phyloP scores from a whole-genome alignment of 1,140 invertebrate species.

The Diabrotica undecimpunctata region DNA sequence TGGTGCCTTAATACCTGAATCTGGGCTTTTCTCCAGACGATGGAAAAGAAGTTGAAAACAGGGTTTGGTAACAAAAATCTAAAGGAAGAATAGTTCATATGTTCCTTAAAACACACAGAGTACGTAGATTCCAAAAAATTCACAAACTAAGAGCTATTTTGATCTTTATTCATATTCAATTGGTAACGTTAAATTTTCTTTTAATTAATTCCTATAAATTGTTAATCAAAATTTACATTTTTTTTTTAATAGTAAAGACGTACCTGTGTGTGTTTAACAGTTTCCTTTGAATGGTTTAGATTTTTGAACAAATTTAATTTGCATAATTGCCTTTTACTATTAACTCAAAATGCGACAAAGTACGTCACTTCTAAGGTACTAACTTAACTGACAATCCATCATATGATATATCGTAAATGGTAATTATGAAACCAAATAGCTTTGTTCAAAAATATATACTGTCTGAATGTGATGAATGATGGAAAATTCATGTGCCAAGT shows the following conservation, averaged over 20 bases:
- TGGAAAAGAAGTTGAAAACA: conserved; percentile 17
- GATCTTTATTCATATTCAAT: neutral
- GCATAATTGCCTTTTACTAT: neutral
- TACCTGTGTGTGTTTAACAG: conserved; percentile 1
- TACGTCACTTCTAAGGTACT: neutral
- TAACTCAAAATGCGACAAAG: neutral
- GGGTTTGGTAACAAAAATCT: conserved; percentile 12
- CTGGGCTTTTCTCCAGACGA: conserved; percentile 21
- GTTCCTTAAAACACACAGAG: conserved; percentile 16
- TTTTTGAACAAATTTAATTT: conserved; percentile 4
- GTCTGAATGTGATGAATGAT: conserved; percentile 1
- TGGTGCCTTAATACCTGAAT: conserved; percentile 26
- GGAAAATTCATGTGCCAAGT: conserved; percentile 17
- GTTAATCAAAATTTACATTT: neutral
- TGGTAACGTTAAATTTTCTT: neutral
- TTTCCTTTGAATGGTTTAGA: neutral
- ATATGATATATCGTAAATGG: neutral
- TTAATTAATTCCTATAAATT: neutral
- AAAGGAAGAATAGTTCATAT: neutral
- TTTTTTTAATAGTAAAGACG: neutral
- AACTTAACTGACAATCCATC: neutral
- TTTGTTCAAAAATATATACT: conserved; percentile 9
- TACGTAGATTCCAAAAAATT: neutral
- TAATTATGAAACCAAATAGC: neutral
- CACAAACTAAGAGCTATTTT: neutral